A percentile compares a stretch with the other conserved stretches of the same genome.
These are phyloP conservation scores for Dicyrtomina minuta DNA, from an alignment of 2,888 invertebrate genomes.

Conservation along the genomic window DNA sequence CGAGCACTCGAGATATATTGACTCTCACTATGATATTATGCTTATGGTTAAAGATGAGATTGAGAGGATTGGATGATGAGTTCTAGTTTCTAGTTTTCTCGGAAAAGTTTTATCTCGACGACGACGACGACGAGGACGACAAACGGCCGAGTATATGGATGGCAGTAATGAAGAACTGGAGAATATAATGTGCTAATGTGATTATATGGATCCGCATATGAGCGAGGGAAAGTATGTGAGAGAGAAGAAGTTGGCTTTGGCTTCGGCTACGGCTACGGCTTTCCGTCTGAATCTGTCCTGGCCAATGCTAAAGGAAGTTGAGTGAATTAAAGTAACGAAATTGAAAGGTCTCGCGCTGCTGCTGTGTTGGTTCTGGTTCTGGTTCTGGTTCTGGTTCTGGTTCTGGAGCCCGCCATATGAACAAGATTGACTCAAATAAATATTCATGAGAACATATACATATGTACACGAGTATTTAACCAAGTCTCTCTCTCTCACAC, in stretches of 20 bases:
- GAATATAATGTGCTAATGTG: slow-evolving; percentile 37
- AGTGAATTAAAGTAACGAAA: slow-evolving; percentile 38
- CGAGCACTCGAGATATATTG: too few relatives aligned
- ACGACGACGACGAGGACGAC: slow-evolving; percentile 18
- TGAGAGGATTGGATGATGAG: too few relatives aligned
- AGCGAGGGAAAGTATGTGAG: slow-evolving; percentile 14
- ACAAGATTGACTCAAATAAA: slow-evolving; percentile 37
- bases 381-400: too few relatives aligned
- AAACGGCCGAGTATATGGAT: slow-evolving; percentile 21
- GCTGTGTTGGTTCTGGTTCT: too few relatives aligned
- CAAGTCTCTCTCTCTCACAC: slow-evolving; percentile 20
- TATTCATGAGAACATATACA: slow-evolving; percentile 35
- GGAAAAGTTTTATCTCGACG: neutral
- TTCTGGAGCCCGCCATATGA: slow-evolving; percentile 35
- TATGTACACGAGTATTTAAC: slow-evolving; percentile 27
- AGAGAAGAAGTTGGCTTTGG: neutral
- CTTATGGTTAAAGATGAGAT: too few relatives aligned
- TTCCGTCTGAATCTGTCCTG: slow-evolving; percentile 25
- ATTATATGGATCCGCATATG: slow-evolving; percentile 35
- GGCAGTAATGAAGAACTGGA: slow-evolving; percentile 33
- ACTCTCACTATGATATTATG: too few relatives aligned
- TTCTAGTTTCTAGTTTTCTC: too few relatives aligned
- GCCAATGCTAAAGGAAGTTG: slow-evolving; percentile 28
- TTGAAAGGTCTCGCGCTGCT: slow-evolving; percentile 34
- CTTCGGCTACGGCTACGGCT: slow-evolving; percentile 24